These are phyloP conservation scores for Glomeris maerens DNA, from an alignment of 1,140 invertebrate species.

Conservation along the genomic window DNA sequence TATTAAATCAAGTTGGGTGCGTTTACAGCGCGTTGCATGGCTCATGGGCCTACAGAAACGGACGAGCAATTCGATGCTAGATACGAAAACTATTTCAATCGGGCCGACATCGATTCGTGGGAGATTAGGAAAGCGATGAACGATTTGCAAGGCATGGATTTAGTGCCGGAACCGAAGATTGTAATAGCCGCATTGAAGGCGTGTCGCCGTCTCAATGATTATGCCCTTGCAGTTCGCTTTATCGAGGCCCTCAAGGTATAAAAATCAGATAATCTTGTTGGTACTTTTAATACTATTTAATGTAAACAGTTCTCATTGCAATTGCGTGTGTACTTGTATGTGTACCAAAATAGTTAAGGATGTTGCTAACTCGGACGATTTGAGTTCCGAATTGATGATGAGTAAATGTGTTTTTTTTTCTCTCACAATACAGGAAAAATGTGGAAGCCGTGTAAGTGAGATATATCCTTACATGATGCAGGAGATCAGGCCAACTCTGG, in stretches of 20 bases:
- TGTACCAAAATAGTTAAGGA: background rate
- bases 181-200: slow-evolving; percentile 82
- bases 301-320: too few species aligned
- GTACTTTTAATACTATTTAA: too few species aligned
- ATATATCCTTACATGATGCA: slow-evolving; percentile 86
- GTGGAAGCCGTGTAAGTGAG: slow-evolving; percentile 55
- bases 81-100: slow-evolving; percentile 73
- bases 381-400: too few species aligned
- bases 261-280: too few species aligned
- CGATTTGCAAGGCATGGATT: slow-evolving; percentile 63
- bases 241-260: slow-evolving; percentile 68
- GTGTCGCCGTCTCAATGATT: slow-evolving; percentile 85
- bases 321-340: background rate
- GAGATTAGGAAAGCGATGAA: slow-evolving; percentile 69
- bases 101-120: slow-evolving; percentile 88
- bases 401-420: slow-evolving; percentile 7
- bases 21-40: background rate
- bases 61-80: slow-evolving; percentile 58
- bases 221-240: slow-evolving; percentile 77
- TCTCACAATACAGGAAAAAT: slow-evolving; percentile 48
- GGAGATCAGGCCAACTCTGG: slow-evolving; percentile 81
- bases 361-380: too few species aligned
- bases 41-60: slow-evolving; percentile 22
- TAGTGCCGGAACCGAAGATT: slow-evolving; percentile 88
- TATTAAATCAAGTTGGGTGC: too few species aligned